Evolutionary conservation across 2,113 vertebrate genomes (phyloP), one percentile per base, ranked within the genome.

Genomic region (Camelus dromedarius): DNA sequence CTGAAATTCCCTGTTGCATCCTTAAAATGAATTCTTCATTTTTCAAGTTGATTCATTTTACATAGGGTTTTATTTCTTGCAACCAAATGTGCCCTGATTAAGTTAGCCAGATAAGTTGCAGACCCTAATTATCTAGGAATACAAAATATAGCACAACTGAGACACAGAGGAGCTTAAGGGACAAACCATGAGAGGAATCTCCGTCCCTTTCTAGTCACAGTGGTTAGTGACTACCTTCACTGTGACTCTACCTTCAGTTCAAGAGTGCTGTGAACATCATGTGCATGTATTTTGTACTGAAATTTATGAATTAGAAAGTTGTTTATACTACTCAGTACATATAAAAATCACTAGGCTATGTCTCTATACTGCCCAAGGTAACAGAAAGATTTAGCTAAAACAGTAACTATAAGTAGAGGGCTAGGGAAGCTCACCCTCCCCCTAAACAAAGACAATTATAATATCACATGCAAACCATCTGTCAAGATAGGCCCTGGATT

Each of bases 301-400:
- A 92, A 80, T 50, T 56, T 69, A 62, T 14, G 32, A 85, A 91
- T 56, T 76, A 69, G 20, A 19, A 79, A 62, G 67, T 80, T 28
- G 62, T 79, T 54, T 76, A 28, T 14, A 58, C 38, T 52, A 56
- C 15, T 83, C 19, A 14, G 4, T 73, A 6, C 28, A 28, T 38
- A 60, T 12, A 12, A 69, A 96, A 93, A 89, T 83, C 67, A 90
- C 58, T 20, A 96, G 54, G 9, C 52, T 28, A 54, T 92, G 22
- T 46, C 84, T 88, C 80, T 20, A 48, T 32, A 54, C 26, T 52
- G 3, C 62, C 60, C 54, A 80, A 89, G 38, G 72, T 50, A 94
- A 93, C 32, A 83, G 22, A 92, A 92, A 86, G 80, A 81, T 81
- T 75, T 60, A 91, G 56, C 89, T 93, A 93, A 62, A 81, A 81